Evolutionary conservation across 2,888 invertebrate genomes (phyloP).

Genomic region (Drosophila flavopinicola): DNA sequence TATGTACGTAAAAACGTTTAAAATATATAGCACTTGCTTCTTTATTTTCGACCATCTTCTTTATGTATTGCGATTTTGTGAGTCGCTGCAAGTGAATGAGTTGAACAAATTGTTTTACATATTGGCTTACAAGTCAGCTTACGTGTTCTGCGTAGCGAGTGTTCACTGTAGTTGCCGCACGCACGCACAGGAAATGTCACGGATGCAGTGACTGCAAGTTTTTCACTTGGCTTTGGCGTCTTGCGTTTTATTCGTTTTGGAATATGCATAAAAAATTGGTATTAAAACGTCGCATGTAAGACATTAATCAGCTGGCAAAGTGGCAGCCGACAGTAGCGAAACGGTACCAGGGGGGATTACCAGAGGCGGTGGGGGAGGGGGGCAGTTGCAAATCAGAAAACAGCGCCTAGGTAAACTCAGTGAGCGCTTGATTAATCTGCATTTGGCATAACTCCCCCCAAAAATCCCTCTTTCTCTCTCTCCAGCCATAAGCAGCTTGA

Average conservation of each 20-base stretch:
- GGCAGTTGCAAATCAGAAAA: conserved; percentile 36
- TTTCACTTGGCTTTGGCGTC: conserved; percentile 52
- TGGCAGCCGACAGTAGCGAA: conserved; percentile 63
- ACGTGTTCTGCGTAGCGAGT: background rate
- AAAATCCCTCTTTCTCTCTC: background rate
- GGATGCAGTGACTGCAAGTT: conserved; percentile 64
- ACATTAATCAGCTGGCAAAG: conserved; percentile 77
- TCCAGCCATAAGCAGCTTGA: conserved; percentile 57
- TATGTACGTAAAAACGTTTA: too few species aligned
- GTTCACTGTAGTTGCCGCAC: conserved; percentile 47
- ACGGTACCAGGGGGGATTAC: background rate
- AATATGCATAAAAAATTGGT: conserved; percentile 80
- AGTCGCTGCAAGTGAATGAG: too few species aligned
- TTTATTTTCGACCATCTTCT: too few species aligned
- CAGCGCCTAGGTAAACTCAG: conserved; percentile 64
- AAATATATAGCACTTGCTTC: too few species aligned
- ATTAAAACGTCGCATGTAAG: conserved; percentile 80
- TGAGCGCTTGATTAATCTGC: conserved; percentile 78
- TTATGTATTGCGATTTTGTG: too few species aligned
- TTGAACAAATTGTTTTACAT: too few species aligned
- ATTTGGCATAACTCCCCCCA: conserved; percentile 28
- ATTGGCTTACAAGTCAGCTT: background rate
- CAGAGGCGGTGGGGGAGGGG: background rate
- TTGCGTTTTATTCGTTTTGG: conserved; percentile 53
- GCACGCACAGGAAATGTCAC: conserved; percentile 76